phyloP scores from a whole-genome alignment of 2,797 vertebrate genomes.

The Petrocephalus sullivani region DNA sequence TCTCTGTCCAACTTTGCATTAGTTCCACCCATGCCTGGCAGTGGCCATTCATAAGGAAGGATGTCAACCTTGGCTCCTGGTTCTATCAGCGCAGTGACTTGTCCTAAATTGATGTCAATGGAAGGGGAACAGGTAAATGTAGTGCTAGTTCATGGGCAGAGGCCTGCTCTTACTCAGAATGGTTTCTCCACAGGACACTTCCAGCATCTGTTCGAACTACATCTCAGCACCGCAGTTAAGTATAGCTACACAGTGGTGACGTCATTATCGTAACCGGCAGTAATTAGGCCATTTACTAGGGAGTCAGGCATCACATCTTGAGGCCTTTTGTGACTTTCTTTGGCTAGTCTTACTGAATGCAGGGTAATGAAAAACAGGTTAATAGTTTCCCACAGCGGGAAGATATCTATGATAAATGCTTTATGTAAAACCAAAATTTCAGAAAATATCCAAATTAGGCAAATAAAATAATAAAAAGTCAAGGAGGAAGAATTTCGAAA shows the following conservation, averaged over 20 bases:
- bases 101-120: background rate
- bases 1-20: conserved; percentile 14
- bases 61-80: background rate
- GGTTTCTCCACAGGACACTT: background rate
- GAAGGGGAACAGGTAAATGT: background rate
- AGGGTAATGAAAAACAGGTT: background rate
- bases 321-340: background rate
- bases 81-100: background rate
- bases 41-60: conserved; percentile 10
- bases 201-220: background rate
- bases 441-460: background rate
- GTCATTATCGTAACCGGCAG: background rate
- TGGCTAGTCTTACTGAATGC: background rate
- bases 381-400: background rate
- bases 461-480: background rate
- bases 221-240: background rate
- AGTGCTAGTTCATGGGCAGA: background rate
- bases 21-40: background rate
- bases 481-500: background rate
- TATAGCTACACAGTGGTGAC: background rate
- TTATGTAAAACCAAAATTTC: conserved; percentile 3
- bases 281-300: conserved; percentile 3
- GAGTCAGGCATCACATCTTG: background rate
- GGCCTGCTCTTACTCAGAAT: background rate
- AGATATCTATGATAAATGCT: background rate